Percentiles rank a stretch among this genome's conserved stretches.
phyloP scores from a whole-genome alignment of 2,888 invertebrate species.

The Rhamphomyia laevipes region DNA sequence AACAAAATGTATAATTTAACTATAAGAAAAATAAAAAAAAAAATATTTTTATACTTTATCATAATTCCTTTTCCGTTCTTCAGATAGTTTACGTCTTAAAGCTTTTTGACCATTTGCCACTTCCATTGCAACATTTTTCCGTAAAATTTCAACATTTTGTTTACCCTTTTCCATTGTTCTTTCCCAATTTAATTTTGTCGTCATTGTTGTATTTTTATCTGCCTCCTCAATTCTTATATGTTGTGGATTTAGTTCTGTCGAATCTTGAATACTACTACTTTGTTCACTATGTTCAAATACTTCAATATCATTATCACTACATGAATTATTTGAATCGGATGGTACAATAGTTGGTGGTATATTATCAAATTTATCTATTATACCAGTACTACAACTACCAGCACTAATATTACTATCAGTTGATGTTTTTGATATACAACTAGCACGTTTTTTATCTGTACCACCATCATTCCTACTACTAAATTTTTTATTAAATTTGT shows the following conservation, averaged over 20 bases:
- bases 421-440: slow-evolving; percentile 36
- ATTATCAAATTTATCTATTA: background rate
- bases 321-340: slow-evolving; percentile 12
- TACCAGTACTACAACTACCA: slow-evolving; percentile 6
- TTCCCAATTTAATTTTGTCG: slow-evolving; percentile 24
- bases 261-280: slow-evolving; percentile 12
- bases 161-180: slow-evolving; percentile 37
- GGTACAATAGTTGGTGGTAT: background rate
- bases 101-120: slow-evolving; percentile 16
- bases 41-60: slow-evolving; percentile 15
- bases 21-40: background rate
- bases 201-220: background rate
- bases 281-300: slow-evolving; percentile 20
- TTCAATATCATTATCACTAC: slow-evolving; percentile 26
- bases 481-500: too few relatives aligned
- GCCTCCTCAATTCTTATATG: slow-evolving; percentile 27
- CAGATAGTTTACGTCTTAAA: slow-evolving; percentile 16
- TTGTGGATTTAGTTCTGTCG: slow-evolving; percentile 27
- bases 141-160: slow-evolving; percentile 35
- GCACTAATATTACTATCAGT: slow-evolving; percentile 34
- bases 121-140: slow-evolving; percentile 28
- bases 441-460: slow-evolving; percentile 32
- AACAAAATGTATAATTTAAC: background rate
- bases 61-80: slow-evolving; percentile 18
- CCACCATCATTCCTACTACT: background rate